Evolutionary conservation across 2,797 vertebrate species (phyloP), one percentile per base, ranked within the genome.

Genomic region (Cossypha niveicapilla): DNA sequence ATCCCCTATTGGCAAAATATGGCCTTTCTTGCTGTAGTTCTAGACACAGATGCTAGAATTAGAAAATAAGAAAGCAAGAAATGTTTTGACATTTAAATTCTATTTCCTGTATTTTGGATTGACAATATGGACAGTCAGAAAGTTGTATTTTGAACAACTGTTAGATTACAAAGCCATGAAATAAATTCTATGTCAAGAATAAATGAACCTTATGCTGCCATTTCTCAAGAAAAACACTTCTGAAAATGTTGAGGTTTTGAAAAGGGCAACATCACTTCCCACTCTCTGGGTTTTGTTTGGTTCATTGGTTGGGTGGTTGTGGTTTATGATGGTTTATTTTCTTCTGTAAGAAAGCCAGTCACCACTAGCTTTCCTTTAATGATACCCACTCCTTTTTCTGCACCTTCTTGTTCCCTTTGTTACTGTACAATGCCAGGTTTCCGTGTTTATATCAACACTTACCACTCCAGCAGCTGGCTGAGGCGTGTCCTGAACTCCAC

Each of bases 71-170:
- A 91, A 94, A 93, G 27, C 10, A 84, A 84, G 37, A 86, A 90
- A 72, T 47, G n/a, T 86, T 95, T 95, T 95, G 73, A 94, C 63
- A 92, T 93, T 92, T 88, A 79, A 73, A 84, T 80, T n/a, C 42
- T 94, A 80, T 19, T 91, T 56, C 18, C 30, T 27, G 18, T 65
- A 21, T 73, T 57, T 58, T 48, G 10, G 18, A 57, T 41, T 88
- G 63, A 70, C 54, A 62, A 27, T 35, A 91, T 35, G 48, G 48
- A 72, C 30, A 87, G 25, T 21, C 13, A 82, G 44, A 47, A 47
- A 78, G 44, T 42, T 89, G 41, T 63, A 35, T 83, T 79, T 92
- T 75, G 62, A 91, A 94, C 28, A 70, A 57, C 32, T 86, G 48
- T 32, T 42, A 65, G 35, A 79, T 58, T 75, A 73, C 10, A 75